Base-by-base conservation (phyloP, 1,140 invertebrate genomes). In the Drosophila pectinifera region DNA sequence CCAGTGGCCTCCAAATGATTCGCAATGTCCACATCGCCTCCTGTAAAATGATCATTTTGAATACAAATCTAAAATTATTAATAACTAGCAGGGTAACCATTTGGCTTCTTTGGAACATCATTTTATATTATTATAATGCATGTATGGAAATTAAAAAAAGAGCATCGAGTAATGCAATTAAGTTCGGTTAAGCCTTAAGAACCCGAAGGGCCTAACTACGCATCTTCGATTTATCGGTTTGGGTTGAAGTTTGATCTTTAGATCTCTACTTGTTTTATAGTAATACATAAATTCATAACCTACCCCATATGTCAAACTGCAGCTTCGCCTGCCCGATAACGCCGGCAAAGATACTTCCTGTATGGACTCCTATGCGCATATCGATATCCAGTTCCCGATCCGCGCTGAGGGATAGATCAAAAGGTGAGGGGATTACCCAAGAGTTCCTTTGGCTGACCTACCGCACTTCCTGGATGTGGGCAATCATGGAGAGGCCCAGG, bases 261-360 rank as follows among this genome's bases (percentile, higher is more conserved):
- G n/a, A n/a, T n/a, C n/a, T n/a, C n/a, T n/a, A n/a, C n/a, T n/a
- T n/a, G n/a, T n/a, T n/a, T n/a, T n/a, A n/a, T n/a, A n/a, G n/a
- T n/a, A 22, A 22, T 22, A 22, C 1, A 22, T 22, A 22, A 22
- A 22, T n/a, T 4, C 8, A 11, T 4, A 6, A 22, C 18, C 1
- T 34, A 11, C 97, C 98, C 98, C 98, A 99, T 76, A 99, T 96
- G 91, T 99, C 98, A 91, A 95, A 99, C 93, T 99, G 98, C 96
- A 98, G 98, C 93, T 99, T 99, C 46, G 96, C 95, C 2, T 96
- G 94, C 0, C 98, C 98, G 22, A 99, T 94, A 3, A 99, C 94
- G 0, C 98, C 98, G 59, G 97, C 97, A 7, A 98, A 93, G 39
- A 99, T 96, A 81, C 95, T 95, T 1, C 98, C 98, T 16, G 96